Evolutionary conservation across 2,113 vertebrate species (phyloP), one percentile per base, ranked within the genome.

Genomic region (Salvelinus alpinus): DNA sequence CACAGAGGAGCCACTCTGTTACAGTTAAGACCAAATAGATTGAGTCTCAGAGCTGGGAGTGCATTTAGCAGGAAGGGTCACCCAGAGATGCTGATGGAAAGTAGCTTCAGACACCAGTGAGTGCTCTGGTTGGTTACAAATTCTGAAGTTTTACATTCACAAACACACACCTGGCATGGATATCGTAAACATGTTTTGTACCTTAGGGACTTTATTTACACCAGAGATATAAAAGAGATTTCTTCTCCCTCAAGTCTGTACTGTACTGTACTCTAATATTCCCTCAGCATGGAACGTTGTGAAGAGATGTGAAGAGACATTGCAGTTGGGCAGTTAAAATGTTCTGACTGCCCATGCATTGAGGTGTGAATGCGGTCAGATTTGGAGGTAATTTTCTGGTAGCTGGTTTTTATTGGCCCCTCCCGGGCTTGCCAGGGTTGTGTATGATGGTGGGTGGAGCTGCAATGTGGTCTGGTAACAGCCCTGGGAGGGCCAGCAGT

Each of bases 1-100:
- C 81, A 83, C 79, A 79, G 70, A 22, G n/a, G 18, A 62, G 7
- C 78, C 74, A 73, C 62, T 70, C 70, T 76, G 81, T 31, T 29
- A 70, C 31, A 64, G 64, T 64, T 74, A 62, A 62, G 70, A 67
- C 62, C 71, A 76, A 72, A 72, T 70, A 79, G 73, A 66, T 73
- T 12, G 29, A 34, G 29, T 72, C 72, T 51, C 22, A 31, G 25
- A 16, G 4, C 25, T 27, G 64, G 64, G 24, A 66, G 64, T 9
- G 64, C 64, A 11, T 66, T 25, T 11, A 27, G 24, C 64, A 29
- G 64, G 64, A 24, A 27, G 22, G 11, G 3, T 11, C 1, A 64
- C 5, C 62, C n/a, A 24, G 64, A 66, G 25, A 27, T 27, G 64
- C 13, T 1, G n/a, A 9, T 62, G n/a, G 59, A n/a, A 11, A 62